phyloP scores from a whole-genome alignment of 2,888 invertebrate genomes.

The Hartigia nigra region DNA sequence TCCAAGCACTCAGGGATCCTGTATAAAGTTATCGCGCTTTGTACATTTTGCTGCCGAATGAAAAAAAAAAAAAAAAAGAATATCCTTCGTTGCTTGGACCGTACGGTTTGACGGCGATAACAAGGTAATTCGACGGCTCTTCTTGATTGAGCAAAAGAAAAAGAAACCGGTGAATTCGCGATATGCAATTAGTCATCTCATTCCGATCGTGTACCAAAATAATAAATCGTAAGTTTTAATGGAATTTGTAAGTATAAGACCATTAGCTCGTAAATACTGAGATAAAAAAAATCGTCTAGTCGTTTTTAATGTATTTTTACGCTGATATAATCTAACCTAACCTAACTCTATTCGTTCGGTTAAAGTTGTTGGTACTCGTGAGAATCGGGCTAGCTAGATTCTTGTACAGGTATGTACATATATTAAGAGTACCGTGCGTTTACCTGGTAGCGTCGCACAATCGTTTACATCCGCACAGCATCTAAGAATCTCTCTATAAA shows the following conservation, averaged over 20 bases:
- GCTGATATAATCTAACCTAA: constrained; percentile 30
- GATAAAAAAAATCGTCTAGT: constrained; percentile 19
- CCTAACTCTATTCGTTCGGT: constrained; percentile 25
- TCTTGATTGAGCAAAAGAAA: not conserved
- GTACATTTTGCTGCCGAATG: constrained; percentile 53
- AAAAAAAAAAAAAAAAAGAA: constrained; percentile 23
- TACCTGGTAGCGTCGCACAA: not conserved
- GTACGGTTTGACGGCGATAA: constrained; percentile 25
- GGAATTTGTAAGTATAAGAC: constrained; percentile 40
- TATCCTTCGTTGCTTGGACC: constrained; percentile 37
- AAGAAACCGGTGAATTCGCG: not conserved
- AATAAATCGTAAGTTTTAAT: constrained; percentile 39
- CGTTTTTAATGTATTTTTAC: constrained; percentile 40
- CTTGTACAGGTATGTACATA: constrained; percentile 2
- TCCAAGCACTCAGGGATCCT: constrained; percentile 37
- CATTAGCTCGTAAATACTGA: constrained; percentile 27
- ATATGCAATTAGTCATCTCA: constrained; percentile 23
- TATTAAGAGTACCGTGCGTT: not conserved
- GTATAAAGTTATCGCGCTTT: constrained; percentile 55
- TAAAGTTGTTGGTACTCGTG: constrained; percentile 12
- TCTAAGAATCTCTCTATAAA: not conserved
- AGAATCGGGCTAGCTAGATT: constrained; percentile 8
- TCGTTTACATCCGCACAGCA: not conserved
- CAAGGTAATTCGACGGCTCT: not conserved
- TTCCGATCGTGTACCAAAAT: constrained; percentile 44